phyloP scores from a whole-genome alignment of 2,888 invertebrate species.

The Nephrotoma flavescens region DNA sequence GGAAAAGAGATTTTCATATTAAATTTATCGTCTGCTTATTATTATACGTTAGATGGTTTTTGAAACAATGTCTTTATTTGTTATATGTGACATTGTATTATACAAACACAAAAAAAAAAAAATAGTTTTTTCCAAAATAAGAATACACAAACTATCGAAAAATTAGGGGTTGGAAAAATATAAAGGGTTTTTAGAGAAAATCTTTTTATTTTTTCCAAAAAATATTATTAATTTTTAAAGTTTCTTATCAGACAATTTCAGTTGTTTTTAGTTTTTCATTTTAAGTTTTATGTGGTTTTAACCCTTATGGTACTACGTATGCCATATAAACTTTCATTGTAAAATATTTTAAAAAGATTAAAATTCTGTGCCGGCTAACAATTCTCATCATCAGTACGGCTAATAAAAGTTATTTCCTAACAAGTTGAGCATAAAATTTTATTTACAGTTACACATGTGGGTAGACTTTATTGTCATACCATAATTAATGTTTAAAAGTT shows the following conservation, averaged over 20 bases:
- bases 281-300: neutral
- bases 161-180: neutral
- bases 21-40: neutral
- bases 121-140: neutral
- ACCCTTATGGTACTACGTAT: neutral
- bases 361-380: neutral
- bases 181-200: neutral
- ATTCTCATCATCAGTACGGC: neutral
- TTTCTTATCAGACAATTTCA: neutral
- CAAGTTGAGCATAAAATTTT: neutral
- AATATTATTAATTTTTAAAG: neutral
- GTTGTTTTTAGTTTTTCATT: neutral
- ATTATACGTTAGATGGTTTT: neutral
- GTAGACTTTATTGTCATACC: neutral
- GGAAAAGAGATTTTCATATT: neutral
- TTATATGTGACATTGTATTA: neutral
- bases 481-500: neutral
- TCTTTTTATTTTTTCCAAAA: neutral
- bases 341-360: neutral
- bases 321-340: neutral
- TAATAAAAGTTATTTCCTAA: neutral
- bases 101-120: neutral
- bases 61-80: neutral
- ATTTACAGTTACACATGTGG: neutral
- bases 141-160: neutral